These are phyloP conservation scores for Alloplasta piceator DNA, from an alignment of 2,888 invertebrate genomes.

Conservation along the genomic window DNA sequence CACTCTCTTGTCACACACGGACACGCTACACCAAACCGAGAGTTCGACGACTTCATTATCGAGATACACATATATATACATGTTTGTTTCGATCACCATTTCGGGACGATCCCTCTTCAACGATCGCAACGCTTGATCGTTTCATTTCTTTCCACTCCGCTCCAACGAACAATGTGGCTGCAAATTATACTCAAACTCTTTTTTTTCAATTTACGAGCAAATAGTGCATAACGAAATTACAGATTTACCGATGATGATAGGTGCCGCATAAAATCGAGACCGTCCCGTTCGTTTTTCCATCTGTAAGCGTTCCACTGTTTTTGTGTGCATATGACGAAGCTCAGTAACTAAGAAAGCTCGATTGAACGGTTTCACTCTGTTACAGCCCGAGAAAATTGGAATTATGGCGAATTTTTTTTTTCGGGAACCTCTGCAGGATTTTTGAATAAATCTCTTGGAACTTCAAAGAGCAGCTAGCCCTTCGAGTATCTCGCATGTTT, in stretches of 20 bases:
- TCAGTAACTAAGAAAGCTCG: neutral
- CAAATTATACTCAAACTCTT: constrained; percentile 31
- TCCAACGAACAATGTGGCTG: constrained; percentile 55
- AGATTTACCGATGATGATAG: constrained; percentile 9
- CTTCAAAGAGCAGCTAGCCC: too few species aligned
- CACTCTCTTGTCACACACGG: constrained; percentile 26
- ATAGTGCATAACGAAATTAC: constrained; percentile 48
- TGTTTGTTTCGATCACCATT: constrained; percentile 37
- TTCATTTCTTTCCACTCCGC: constrained; percentile 53
- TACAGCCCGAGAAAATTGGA: neutral
- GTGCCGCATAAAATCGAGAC: neutral
- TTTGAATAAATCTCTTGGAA: too few species aligned
- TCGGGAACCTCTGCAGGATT: too few species aligned
- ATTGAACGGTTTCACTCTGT: too few species aligned
- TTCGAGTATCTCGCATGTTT: too few species aligned
- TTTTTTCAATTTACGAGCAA: constrained; percentile 23
- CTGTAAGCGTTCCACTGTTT: too few species aligned
- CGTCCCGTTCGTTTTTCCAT: neutral
- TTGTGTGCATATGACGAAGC: neutral
- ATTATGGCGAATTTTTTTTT: too few species aligned
- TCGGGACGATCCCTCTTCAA: constrained; percentile 19
- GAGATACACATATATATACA: constrained; percentile 14
- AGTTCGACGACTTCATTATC: constrained; percentile 65
- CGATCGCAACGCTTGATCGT: constrained; percentile 38
- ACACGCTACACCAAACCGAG: constrained; percentile 36